Evolutionary conservation across 2,888 invertebrate species (phyloP).

Genomic region (Buathra laborator): DNA sequence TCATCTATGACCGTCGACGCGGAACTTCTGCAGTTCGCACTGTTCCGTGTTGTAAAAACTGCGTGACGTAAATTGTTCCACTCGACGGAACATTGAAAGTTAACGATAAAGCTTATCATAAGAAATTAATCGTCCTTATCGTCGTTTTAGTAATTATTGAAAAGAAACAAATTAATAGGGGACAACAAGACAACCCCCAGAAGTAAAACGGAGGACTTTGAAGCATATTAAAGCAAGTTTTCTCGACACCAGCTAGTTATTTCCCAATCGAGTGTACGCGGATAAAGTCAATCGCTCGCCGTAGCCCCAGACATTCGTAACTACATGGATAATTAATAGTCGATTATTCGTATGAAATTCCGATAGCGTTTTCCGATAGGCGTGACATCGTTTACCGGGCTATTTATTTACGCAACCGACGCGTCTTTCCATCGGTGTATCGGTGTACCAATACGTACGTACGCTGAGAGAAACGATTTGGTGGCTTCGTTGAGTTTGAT

Average conservation of each 20-base stretch:
- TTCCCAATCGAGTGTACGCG: conserved; percentile 30
- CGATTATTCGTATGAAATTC: conserved; percentile 36
- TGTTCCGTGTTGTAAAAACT: neutral
- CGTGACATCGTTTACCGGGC: neutral
- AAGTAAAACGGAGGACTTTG: neutral
- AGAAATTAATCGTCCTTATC: neutral
- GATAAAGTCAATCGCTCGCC: conserved; percentile 35
- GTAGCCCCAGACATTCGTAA: conserved; percentile 16
- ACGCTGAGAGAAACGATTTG: too few species aligned
- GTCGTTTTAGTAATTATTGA: too few species aligned
- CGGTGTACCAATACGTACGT: neutral
- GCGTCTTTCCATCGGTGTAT: neutral
- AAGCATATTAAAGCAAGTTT: conserved; percentile 23
- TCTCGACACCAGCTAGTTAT: conserved; percentile 16
- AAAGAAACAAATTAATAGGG: neutral
- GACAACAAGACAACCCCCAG: neutral
- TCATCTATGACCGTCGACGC: neutral
- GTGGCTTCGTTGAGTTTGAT: too few species aligned
- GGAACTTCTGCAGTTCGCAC: neutral
- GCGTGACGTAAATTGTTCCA: neutral
- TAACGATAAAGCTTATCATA: neutral
- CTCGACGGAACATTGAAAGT: neutral
- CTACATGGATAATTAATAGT: conserved; percentile 43
- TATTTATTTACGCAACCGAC: neutral
- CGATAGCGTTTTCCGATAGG: conserved; percentile 2